Percentiles rank a stretch among this genome's conserved stretches.
Conservation (phyloP, 2,888 invertebrate species). For the Tuberolachnus salignus region DNA sequence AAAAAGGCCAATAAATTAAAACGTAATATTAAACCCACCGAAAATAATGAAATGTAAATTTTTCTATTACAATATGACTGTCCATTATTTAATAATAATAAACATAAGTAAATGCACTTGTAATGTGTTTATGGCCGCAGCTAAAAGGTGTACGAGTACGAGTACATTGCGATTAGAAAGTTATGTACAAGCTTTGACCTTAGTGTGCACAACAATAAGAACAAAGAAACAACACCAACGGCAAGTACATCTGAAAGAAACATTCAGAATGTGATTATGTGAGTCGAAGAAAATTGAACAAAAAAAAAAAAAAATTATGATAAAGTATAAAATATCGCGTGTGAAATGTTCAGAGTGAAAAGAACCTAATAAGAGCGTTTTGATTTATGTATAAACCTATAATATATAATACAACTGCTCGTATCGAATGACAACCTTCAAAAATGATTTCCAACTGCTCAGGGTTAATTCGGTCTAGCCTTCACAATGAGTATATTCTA, state of each 20-base stretch:
- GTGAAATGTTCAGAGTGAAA: slow-evolving; percentile 9
- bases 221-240: not conserved
- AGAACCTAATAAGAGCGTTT: slow-evolving; percentile 9
- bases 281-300: not conserved
- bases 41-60: too few relatives aligned
- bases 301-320: not conserved
- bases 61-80: not conserved
- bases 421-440: slow-evolving; percentile 19
- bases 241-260: not conserved
- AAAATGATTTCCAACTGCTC: not conserved
- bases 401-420: not conserved
- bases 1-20: not conserved
- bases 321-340: not conserved
- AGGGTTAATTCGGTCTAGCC: slow-evolving; percentile 3
- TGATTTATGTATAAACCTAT: not conserved
- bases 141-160: not conserved
- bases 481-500: too few relatives aligned
- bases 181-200: slow-evolving; percentile 9
- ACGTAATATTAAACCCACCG: too few relatives aligned
- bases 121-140: not conserved
- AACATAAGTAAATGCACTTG: not conserved
- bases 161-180: slow-evolving; percentile 20
- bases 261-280: slow-evolving; percentile 21
- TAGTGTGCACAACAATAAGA: slow-evolving; percentile 15
- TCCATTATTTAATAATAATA: not conserved